Percentiles rank a stretch among this genome's conserved stretches.
These are phyloP conservation scores for Catharus bicknelli DNA, from an alignment of 2,113 vertebrate species.

Conservation along the genomic window DNA sequence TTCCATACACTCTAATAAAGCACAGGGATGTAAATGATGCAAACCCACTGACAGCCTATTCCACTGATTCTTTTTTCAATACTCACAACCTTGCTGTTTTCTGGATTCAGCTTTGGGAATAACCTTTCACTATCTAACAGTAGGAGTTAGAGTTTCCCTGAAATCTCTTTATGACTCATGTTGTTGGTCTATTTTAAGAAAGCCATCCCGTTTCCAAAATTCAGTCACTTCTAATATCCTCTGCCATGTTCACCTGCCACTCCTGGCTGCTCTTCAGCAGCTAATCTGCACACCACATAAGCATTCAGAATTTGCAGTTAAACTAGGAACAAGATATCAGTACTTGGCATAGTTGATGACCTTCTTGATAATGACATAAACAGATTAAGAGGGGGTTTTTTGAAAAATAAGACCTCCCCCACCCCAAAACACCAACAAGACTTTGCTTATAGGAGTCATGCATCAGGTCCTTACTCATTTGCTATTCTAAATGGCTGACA, in stretches of 20 bases:
- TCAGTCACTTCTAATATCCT: conserved; percentile 63
- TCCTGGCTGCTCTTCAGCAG: conserved; percentile 64
- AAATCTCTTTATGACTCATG: conserved; percentile 27
- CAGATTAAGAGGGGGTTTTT: neutral
- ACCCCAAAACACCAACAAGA: neutral
- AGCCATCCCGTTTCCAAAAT: conserved; percentile 64
- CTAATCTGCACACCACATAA: conserved; percentile 62
- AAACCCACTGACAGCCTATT: neutral
- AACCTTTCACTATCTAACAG: neutral
- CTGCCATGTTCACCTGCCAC: conserved; percentile 54
- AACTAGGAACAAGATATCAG: conserved; percentile 45
- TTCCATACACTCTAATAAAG: neutral
- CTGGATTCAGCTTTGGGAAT: neutral
- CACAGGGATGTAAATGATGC: neutral
- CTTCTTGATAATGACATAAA: conserved; percentile 4
- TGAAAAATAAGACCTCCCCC: neutral
- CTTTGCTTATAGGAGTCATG: neutral
- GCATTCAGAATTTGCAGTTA: conserved; percentile 60
- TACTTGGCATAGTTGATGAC: conserved; percentile 35
- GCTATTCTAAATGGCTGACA: conserved; percentile 31
- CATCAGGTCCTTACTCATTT: neutral
- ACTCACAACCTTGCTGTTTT: neutral
- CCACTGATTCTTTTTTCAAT: neutral
- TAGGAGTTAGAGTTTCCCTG: conserved; percentile 17
- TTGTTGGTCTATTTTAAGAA: conserved; percentile 71